These are phyloP conservation scores for Gyps fulvus DNA, from an alignment of 2,113 vertebrate species.

Conservation along the genomic window DNA sequence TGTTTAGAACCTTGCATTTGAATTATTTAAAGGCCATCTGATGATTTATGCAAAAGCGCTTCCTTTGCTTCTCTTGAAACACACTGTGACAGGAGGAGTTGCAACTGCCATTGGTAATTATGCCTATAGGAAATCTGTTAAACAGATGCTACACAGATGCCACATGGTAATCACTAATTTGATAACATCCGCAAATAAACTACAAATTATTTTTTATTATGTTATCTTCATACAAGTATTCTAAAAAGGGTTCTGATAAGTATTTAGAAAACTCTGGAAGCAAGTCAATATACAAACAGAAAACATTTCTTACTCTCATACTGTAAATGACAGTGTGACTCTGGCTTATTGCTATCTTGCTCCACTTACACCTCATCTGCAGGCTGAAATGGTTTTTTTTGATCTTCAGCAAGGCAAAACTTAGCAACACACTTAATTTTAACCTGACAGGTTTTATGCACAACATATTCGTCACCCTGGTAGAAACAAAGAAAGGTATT, in stretches of 20 bases:
- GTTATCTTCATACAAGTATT: not conserved
- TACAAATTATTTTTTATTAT: not conserved
- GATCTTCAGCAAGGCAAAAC: constrained; percentile 73
- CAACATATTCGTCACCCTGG: constrained; percentile 87
- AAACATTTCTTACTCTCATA: constrained; percentile 44
- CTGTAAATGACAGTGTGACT: not conserved
- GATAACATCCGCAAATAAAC: not conserved
- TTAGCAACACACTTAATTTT: constrained; percentile 84
- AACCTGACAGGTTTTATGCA: constrained; percentile 83
- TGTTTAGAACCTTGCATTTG: not conserved
- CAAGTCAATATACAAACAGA: not conserved
- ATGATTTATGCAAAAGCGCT: constrained; percentile 11
- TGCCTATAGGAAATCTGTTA: not conserved
- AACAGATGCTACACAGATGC: not conserved
- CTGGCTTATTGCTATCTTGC: not conserved
- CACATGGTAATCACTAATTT: not conserved
- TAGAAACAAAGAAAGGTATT: constrained; percentile 1
- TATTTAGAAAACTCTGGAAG: not conserved
- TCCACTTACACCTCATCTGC: not conserved
- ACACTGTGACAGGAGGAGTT: not conserved
- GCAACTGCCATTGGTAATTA: not conserved
- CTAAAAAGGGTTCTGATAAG: not conserved
- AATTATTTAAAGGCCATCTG: not conserved
- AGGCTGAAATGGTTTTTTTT: constrained; percentile 72
- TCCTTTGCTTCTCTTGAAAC: not conserved